Evolutionary conservation across 2,888 invertebrate genomes (phyloP).

Genomic region (Willowsia nigromaculata): DNA sequence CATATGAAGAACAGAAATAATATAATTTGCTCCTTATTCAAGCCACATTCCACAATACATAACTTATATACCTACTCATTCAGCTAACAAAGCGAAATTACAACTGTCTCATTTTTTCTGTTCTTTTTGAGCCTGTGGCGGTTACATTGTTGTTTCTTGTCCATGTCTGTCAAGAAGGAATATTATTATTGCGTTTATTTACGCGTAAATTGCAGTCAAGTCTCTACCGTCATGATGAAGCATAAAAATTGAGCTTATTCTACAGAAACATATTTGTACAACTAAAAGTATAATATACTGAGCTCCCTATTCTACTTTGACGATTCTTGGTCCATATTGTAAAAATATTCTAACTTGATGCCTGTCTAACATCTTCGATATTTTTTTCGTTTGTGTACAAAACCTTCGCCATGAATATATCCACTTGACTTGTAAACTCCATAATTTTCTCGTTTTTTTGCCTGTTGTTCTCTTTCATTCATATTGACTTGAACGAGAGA

Average conservation of each 20-base stretch:
- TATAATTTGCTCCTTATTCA: conserved; percentile 53
- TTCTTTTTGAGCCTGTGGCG: conserved; percentile 36
- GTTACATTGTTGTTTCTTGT: conserved; percentile 46
- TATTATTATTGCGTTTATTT: conserved; percentile 57
- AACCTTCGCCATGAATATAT: conserved; percentile 1
- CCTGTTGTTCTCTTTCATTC: background rate
- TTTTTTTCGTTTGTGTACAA: conserved; percentile 32
- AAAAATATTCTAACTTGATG: background rate
- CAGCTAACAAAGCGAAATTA: conserved; percentile 54
- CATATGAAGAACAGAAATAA: background rate
- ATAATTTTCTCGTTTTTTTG: conserved; percentile 46
- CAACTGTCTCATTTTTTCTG: conserved; percentile 34
- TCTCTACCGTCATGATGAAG: background rate
- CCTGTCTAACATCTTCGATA: background rate
- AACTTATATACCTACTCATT: background rate
- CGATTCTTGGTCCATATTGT: background rate
- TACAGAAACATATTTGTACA: background rate
- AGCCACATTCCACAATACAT: background rate
- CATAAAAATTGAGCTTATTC: background rate
- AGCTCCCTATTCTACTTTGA: background rate
- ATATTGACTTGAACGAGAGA: background rate
- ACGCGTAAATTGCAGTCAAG: conserved; percentile 44
- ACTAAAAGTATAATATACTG: background rate
- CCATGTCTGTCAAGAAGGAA: conserved; percentile 57
- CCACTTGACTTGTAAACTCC: conserved; percentile 48